phyloP scores from a whole-genome alignment of 2,888 invertebrate genomes.

The Drosophila atroscutellata region DNA sequence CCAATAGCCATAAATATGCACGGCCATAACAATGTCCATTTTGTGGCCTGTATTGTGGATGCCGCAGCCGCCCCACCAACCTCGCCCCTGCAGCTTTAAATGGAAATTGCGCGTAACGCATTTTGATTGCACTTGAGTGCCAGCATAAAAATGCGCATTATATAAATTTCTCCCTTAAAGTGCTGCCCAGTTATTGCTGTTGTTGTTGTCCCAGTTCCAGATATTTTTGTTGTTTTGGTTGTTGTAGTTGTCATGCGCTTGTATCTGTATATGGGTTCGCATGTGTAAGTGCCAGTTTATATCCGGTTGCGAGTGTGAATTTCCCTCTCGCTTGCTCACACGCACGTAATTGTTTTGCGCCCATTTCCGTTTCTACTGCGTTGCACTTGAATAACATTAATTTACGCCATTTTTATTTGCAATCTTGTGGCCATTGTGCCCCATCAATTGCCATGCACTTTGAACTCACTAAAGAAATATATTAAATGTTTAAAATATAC shows the following conservation, averaged over 20 bases:
- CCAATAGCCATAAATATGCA: constrained; percentile 52
- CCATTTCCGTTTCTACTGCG: constrained; percentile 76
- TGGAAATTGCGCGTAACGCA: constrained; percentile 73
- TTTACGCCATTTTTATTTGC: constrained; percentile 71
- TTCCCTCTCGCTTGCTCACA: constrained; percentile 15
- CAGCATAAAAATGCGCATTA: constrained; percentile 73
- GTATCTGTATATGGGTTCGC: constrained; percentile 27
- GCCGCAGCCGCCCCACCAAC: not conserved
- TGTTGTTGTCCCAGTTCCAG: not conserved
- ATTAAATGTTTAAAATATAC: not conserved
- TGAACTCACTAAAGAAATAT: constrained; percentile 1
- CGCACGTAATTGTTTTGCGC: constrained; percentile 74
- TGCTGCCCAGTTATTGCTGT: constrained; percentile 48
- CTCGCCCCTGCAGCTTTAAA: constrained; percentile 43
- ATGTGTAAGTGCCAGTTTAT: constrained; percentile 19
- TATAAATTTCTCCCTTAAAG: constrained; percentile 67
- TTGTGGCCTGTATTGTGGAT: constrained; percentile 63
- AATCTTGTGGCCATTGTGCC: constrained; percentile 31
- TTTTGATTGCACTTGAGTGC: constrained; percentile 77
- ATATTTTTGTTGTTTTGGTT: constrained; percentile 1
- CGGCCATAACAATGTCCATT: constrained; percentile 66
- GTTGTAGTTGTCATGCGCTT: constrained; percentile 33
- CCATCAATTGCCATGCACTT: constrained; percentile 30
- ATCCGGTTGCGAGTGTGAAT: constrained; percentile 20
- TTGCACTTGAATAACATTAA: constrained; percentile 73